Percentiles rank a stretch among this genome's conserved stretches.
Conservation (phyloP, 53 echinoderm and acorn worm genomes). For the Paelopatides confundens region DNA sequence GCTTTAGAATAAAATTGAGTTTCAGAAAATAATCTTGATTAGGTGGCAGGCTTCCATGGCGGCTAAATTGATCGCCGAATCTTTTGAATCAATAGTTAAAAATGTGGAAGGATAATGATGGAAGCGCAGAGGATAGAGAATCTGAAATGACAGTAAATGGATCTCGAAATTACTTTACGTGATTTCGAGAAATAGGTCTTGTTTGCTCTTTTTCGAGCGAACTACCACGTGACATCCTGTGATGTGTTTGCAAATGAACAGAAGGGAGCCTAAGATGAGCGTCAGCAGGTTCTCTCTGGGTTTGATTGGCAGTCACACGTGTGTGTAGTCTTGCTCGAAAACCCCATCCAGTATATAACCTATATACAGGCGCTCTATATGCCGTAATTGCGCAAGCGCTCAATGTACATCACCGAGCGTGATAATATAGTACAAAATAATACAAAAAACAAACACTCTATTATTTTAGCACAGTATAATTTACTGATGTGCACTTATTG, state of each 20-base stretch:
- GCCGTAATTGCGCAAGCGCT: too few relatives aligned
- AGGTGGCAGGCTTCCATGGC: background rate
- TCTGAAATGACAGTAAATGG: conserved; percentile 30
- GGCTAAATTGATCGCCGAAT: conserved; percentile 29
- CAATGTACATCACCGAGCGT: too few relatives aligned
- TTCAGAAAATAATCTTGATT: conserved; percentile 32
- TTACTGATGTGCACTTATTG: too few relatives aligned
- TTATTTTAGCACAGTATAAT: too few relatives aligned
- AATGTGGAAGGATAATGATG: conserved; percentile 39
- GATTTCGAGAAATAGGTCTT: conserved; percentile 34
- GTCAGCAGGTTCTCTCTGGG: background rate
- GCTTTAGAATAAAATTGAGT: conserved; percentile 29
- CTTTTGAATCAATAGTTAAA: conserved; percentile 34
- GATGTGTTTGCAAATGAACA: conserved; percentile 19
- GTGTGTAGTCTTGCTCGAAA: background rate
- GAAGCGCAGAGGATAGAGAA: background rate
- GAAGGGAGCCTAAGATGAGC: background rate
- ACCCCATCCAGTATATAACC: background rate
- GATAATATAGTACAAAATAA: too few relatives aligned
- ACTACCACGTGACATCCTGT: conserved; percentile 26
- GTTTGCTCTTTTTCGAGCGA: conserved; percentile 25
- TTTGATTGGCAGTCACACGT: background rate
- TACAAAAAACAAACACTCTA: too few relatives aligned
- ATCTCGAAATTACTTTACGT: conserved; percentile 48
- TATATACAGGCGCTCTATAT: too few relatives aligned